Conservation (phyloP, 2,113 vertebrate genomes). For the Columba janthina region DNA sequence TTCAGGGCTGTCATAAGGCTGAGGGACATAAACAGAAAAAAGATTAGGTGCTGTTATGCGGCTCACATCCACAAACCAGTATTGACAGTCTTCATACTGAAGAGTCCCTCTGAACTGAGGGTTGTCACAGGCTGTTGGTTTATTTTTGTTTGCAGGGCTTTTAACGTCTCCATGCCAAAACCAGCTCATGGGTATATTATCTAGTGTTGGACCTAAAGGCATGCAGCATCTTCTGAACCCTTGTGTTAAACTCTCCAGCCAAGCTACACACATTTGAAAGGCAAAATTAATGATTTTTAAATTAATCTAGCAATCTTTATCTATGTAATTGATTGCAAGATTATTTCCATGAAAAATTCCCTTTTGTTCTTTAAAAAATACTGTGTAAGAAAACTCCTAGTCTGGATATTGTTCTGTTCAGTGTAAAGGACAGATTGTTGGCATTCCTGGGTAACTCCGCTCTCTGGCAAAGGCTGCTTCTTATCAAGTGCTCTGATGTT, state of each 20-base stretch:
- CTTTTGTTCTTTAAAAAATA: background rate
- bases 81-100: background rate
- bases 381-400: background rate
- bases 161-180: background rate
- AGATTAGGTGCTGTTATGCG: background rate
- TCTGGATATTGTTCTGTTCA: background rate
- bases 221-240: background rate
- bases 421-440: slow-evolving; percentile 9
- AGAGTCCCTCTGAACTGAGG: background rate
- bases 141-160: background rate
- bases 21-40: background rate
- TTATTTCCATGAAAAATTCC: background rate
- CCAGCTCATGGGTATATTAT: background rate
- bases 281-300: background rate
- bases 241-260: background rate
- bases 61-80: background rate
- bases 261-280: background rate
- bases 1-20: background rate
- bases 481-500: slow-evolving; percentile 17
- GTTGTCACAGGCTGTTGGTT: background rate
- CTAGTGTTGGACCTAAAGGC: background rate
- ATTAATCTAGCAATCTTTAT: background rate
- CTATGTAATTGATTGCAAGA: background rate
- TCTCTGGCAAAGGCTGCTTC: slow-evolving; percentile 35
- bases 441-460: background rate